Percentiles rank a stretch among this genome's conserved stretches.
Conservation (phyloP, 2,888 invertebrate genomes). For the Papilio gigon region DNA sequence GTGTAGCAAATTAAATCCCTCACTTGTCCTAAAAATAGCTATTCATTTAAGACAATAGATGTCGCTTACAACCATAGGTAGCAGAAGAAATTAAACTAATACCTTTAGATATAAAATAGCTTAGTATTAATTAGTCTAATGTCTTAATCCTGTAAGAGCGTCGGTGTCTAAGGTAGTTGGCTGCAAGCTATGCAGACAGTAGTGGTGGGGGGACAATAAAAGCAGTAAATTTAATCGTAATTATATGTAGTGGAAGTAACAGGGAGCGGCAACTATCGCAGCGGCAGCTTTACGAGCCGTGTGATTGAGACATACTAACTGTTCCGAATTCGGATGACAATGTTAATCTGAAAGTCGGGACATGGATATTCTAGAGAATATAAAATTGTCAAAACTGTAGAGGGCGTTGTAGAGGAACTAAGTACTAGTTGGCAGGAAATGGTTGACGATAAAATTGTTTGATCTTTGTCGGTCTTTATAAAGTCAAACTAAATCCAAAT, state of each 20-base stretch:
- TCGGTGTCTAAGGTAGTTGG: constrained; percentile 31
- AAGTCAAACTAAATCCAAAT: not conserved
- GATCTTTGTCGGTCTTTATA: too few species aligned
- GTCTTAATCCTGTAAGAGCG: constrained; percentile 26
- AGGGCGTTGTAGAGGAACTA: too few species aligned
- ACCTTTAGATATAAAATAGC: constrained; percentile 16
- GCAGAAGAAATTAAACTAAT: constrained; percentile 9
- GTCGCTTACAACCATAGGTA: not conserved
- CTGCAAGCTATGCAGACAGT: constrained; percentile 26
- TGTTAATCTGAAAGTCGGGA: not conserved
- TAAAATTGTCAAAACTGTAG: too few species aligned
- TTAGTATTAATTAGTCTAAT: constrained; percentile 38
- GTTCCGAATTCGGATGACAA: constrained; percentile 43
- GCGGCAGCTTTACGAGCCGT: constrained; percentile 52
- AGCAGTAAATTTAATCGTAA: constrained; percentile 76
- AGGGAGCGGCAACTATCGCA: constrained; percentile 58
- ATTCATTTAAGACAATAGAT: not conserved
- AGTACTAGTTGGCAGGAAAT: too few species aligned
- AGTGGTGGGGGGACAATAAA: constrained; percentile 45
- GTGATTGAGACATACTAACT: constrained; percentile 62
- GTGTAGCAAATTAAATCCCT: too few species aligned
- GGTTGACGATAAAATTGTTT: too few species aligned
- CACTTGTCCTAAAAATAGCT: too few species aligned
- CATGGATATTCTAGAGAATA: too few species aligned
- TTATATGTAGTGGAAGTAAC: constrained; percentile 82